Conservation (phyloP, 1,140 invertebrate genomes). For the Lepidurus packardi region DNA sequence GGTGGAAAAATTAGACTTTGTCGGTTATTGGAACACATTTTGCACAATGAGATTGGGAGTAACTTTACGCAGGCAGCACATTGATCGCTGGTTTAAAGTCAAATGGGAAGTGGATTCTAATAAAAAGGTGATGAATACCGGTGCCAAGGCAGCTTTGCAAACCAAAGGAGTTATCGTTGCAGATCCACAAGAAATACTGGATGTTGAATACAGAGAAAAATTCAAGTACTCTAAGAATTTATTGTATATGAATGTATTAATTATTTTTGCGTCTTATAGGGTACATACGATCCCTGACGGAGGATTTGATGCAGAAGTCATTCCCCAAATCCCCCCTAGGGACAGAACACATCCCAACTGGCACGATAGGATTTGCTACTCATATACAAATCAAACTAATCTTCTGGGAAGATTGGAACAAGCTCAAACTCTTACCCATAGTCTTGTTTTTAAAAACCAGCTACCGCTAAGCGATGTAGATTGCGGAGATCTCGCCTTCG, state of each 20-base stretch:
- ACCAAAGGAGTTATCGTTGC: slow-evolving; percentile 50
- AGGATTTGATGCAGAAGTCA: slow-evolving; percentile 26
- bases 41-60: slow-evolving; percentile 58
- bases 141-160: slow-evolving; percentile 49
- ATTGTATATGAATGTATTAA: slow-evolving; percentile 38
- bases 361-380: slow-evolving; percentile 54
- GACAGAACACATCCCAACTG: slow-evolving; percentile 58
- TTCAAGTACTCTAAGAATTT: not conserved
- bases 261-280: slow-evolving; percentile 31
- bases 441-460: slow-evolving; percentile 54
- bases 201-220: slow-evolving; percentile 42
- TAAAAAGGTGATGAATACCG: slow-evolving; percentile 49
- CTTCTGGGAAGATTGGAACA: slow-evolving; percentile 64
- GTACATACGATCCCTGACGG: slow-evolving; percentile 29
- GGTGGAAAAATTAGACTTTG: not conserved
- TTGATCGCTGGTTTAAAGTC: slow-evolving; percentile 59
- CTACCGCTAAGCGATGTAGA: slow-evolving; percentile 54
- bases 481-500: slow-evolving; percentile 41
- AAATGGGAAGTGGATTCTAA: slow-evolving; percentile 60
- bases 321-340: slow-evolving; percentile 33
- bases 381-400: slow-evolving; percentile 56
- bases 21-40: not conserved
- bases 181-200: slow-evolving; percentile 51
- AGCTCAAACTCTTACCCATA: slow-evolving; percentile 68
- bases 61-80: slow-evolving; percentile 57